Evolutionary conservation across 2,888 invertebrate genomes (phyloP).

Genomic region (Dryocosmus kuriphilus): DNA sequence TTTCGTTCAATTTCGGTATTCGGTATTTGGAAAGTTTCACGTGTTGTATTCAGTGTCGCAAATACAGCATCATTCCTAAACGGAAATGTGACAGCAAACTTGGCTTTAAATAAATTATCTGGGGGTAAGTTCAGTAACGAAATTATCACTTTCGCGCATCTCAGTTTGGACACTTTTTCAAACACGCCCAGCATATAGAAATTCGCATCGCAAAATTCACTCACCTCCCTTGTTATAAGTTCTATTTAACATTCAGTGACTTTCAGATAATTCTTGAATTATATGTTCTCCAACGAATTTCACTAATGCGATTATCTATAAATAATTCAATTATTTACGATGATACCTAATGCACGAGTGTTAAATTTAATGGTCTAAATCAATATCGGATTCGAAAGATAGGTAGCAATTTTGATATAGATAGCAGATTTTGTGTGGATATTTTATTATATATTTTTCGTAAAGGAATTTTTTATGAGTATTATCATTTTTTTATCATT

Average conservation of each 20-base stretch:
- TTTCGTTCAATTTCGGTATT: constrained; percentile 51
- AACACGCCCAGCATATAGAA: background rate
- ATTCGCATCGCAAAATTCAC: background rate
- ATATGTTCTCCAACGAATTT: background rate
- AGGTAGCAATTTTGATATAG: no score
- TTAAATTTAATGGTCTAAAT: background rate
- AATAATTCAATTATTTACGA: background rate
- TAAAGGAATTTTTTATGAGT: background rate
- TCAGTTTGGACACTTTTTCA: constrained; percentile 22
- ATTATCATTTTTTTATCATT: background rate
- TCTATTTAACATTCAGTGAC: background rate
- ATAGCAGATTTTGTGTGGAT: background rate
- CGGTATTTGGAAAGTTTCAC: constrained; percentile 52
- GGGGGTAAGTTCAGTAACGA: constrained; percentile 23
- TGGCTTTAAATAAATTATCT: constrained; percentile 38
- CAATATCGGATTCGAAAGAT: background rate
- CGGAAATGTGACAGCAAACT: constrained; percentile 42
- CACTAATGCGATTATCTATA: background rate
- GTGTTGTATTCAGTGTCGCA: constrained; percentile 39
- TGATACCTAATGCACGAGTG: background rate
- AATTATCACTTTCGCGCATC: constrained; percentile 7
- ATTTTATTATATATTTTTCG: background rate
- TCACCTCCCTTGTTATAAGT: background rate
- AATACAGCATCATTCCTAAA: constrained; percentile 39
- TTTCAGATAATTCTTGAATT: background rate